phyloP scores from a whole-genome alignment of 1,140 invertebrate genomes.

The Delia radicum region DNA sequence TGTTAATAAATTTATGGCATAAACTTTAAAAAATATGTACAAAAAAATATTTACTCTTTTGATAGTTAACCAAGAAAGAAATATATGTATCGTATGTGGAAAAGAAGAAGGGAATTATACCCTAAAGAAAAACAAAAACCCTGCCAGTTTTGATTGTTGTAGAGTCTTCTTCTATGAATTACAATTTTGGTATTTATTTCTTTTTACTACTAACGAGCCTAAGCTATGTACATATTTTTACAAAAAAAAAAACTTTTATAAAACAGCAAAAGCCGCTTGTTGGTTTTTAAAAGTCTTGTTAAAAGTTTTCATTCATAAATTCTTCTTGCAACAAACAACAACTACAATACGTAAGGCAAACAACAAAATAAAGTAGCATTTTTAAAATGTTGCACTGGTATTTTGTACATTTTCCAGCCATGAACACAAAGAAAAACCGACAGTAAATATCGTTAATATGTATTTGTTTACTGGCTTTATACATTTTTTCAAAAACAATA shows the following conservation, averaged over 20 bases:
- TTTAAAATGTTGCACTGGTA: constrained; percentile 16
- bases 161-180: too few species aligned
- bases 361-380: too few species aligned
- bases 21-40: constrained; percentile 6
- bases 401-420: not conserved
- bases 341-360: too few species aligned
- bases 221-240: not conserved
- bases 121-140: too few species aligned
- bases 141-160: not conserved
- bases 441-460: not conserved
- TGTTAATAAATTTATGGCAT: constrained; percentile 30
- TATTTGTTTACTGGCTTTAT: not conserved
- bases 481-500: not conserved
- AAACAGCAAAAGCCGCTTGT: not conserved
- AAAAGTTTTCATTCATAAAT: constrained; percentile 23
- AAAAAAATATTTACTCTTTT: not conserved
- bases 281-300: not conserved
- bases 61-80: not conserved
- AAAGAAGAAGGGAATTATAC: not conserved
- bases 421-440: not conserved
- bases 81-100: not conserved
- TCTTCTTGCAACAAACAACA: not conserved
- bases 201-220: not conserved
- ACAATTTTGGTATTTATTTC: too few species aligned
- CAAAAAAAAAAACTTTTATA: not conserved